These are phyloP conservation scores for Mastomys natalensis DNA, from an alignment of 2,113 vertebrate species.

Conservation along the genomic window DNA sequence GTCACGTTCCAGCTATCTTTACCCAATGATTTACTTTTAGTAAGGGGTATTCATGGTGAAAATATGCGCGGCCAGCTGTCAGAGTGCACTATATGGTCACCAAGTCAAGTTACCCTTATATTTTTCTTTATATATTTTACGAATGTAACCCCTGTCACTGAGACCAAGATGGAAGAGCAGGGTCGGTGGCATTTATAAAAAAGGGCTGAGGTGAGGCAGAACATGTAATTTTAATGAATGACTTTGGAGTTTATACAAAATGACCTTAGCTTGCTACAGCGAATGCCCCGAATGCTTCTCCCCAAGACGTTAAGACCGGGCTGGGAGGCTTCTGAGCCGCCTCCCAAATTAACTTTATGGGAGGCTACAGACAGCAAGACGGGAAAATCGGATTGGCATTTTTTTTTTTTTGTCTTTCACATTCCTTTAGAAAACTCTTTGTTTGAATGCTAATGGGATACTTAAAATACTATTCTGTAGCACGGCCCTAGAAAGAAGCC, in stretches of 20 bases:
- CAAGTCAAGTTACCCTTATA: slow-evolving; percentile 97
- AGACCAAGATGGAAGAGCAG: slow-evolving; percentile 84
- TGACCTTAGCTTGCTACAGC: slow-evolving; percentile 61
- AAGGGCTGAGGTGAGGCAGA: slow-evolving; percentile 69
- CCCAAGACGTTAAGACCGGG: slow-evolving; percentile 56
- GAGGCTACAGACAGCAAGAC: slow-evolving; percentile 59
- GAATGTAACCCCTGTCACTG: slow-evolving; percentile 91
- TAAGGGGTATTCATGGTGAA: slow-evolving; percentile 97
- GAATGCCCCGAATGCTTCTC: slow-evolving; percentile 63
- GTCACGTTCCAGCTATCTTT: slow-evolving; percentile 99
- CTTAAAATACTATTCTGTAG: slow-evolving; percentile 76
- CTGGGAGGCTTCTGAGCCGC: slow-evolving; percentile 70
- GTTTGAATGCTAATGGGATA: slow-evolving; percentile 71
- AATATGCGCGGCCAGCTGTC: slow-evolving; percentile 99
- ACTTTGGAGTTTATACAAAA: slow-evolving; percentile 64
- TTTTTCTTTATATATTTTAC: slow-evolving; percentile 96
- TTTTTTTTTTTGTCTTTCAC: slow-evolving; percentile 80
- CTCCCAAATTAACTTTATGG: slow-evolving; percentile 83
- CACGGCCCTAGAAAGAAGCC: slow-evolving; percentile 67
- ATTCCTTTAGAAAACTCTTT: slow-evolving; percentile 86
- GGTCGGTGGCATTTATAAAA: slow-evolving; percentile 67
- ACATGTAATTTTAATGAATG: slow-evolving; percentile 74
- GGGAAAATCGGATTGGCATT: slow-evolving; percentile 65
- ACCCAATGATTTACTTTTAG: slow-evolving; percentile 98
- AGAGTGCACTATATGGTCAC: slow-evolving; percentile 92